A percentile compares a stretch with the other conserved stretches of the same genome.
Evolutionary conservation across 2,113 vertebrate species (phyloP).

Genomic region (Microcebus jonahi): DNA sequence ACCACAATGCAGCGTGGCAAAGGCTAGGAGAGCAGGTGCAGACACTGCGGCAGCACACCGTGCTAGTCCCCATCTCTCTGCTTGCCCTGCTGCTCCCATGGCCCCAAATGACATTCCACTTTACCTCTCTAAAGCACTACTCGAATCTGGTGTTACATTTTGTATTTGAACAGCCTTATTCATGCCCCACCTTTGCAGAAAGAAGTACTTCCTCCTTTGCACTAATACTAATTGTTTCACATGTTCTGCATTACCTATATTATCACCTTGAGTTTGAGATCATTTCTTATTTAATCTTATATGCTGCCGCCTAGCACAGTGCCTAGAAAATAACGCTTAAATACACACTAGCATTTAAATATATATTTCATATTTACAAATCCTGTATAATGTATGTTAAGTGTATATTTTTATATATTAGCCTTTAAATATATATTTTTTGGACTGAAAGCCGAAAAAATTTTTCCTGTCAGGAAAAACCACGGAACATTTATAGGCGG

Average conservation of each 20-base stretch:
- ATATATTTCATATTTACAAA: neutral
- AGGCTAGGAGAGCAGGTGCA: neutral
- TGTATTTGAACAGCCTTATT: neutral
- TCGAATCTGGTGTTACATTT: neutral
- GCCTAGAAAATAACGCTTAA: neutral
- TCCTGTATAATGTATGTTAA: neutral
- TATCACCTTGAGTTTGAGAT: neutral
- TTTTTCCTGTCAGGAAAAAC: neutral
- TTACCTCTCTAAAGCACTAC: neutral
- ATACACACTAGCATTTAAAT: neutral
- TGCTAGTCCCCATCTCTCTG: neutral
- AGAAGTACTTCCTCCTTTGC: neutral
- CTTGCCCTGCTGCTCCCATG: neutral
- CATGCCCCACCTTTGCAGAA: neutral
- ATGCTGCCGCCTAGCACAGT: neutral
- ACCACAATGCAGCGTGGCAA: neutral
- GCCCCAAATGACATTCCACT: neutral
- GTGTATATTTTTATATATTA: neutral
- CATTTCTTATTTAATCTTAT: neutral
- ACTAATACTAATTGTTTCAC: neutral
- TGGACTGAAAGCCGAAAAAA: neutral
- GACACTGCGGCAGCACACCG: neutral
- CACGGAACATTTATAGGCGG: neutral
- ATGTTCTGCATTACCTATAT: neutral
- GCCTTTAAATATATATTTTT: neutral